Evolutionary conservation across 2,888 invertebrate species (phyloP), one percentile per base, ranked within the genome.

Genomic region (Tolmerus cingulatus): DNA sequence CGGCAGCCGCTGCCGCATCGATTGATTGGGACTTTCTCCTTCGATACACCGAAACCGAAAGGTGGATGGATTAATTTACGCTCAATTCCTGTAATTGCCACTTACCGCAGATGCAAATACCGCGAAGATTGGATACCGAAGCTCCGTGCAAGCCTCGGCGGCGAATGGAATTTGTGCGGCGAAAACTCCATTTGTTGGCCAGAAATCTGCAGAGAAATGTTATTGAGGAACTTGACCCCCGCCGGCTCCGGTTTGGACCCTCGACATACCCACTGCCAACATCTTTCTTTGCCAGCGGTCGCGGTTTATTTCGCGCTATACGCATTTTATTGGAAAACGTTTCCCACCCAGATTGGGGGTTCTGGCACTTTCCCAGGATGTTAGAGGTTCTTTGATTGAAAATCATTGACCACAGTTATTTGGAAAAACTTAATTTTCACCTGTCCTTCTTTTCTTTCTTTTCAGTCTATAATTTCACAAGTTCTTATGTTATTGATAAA

Each of bases 41-140:
- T 79, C 79, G 79, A 51, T 66, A 27, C 27, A 14, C 79, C 51
- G 79, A 79, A 79, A 51, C 51, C 51, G 79, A 79, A 79, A 79
- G 79, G 79, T 79, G 79, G 51, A 79, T 51, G 79, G 79, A 79
- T 79, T 46, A 79, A 79, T 79, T 79, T 79, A 79, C 79, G 51
- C 66, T 66, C 66, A 66, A 66, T 79, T 79, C 46, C 51, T 27
- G 79, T 79, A 79, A 79, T 79, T 79, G 40, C 51, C 51, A 51
- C 27, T 79, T 79, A 79, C 79, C 79, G 79, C 79, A 79, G 79
- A 79, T 79, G 51, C 51, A 79, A 79, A 79, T 79, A 79, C 30
- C 51, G 51, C 30, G 79, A 40, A 51, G 51, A 79, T 79, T 79
- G 79, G 51, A 79, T 79, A 23, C 12, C 23, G 7, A n/a, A 8